Base-by-base conservation (phyloP, 2,113 vertebrate genomes). In the Enhydra lutris region DNA sequence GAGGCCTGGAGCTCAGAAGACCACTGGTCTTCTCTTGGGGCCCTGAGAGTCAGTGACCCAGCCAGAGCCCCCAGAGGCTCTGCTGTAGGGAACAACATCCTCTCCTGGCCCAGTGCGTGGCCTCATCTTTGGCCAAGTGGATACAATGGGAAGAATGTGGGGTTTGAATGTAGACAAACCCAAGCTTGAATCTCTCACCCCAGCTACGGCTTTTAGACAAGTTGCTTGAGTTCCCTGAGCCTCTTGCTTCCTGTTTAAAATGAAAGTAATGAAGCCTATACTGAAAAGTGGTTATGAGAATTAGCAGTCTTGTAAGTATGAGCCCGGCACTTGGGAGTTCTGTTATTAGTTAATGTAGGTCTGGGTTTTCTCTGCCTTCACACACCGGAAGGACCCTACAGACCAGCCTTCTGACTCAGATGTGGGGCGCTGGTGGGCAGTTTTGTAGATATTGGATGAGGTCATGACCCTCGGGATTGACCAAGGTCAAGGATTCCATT, bases 1-100 rank as follows among this genome's bases (percentile, higher is more conserved):
- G 97, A 97, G 86, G 92, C 67, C 86, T 59, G 34, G 59, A 61
- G 82, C 92, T 31, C 10, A 95, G 67, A 47, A 6, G 65, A 45
- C 69, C 13, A 1, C 11, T 7, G 6, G 50, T 65, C 71, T 94
- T 91, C 74, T 52, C 65, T 15, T 0, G 5, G 50, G 65, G 78
- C 4, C 17, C 39, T 0, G 4, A 50, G 7, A 73, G 59, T n/a
- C 88, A 55, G 15, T 3, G 29, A 42, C 21, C 52, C 55, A 67
- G 39, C 17, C 0, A 17, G 17, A 55, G 61, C 47, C 7, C 17
- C 55, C 17, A 6, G 7, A 13, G 76, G 4, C 57, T 39, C 74
- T 93, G 82, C 36, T 82, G 42, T 17, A 23, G 82, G n/a, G 67
- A 80, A 50, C 18, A 7, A 3, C 7, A 18, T 52, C 34, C 36